These are phyloP conservation scores for Neelides sp. DNA, from an alignment of 1,140 invertebrate genomes.

Conservation along the genomic window DNA sequence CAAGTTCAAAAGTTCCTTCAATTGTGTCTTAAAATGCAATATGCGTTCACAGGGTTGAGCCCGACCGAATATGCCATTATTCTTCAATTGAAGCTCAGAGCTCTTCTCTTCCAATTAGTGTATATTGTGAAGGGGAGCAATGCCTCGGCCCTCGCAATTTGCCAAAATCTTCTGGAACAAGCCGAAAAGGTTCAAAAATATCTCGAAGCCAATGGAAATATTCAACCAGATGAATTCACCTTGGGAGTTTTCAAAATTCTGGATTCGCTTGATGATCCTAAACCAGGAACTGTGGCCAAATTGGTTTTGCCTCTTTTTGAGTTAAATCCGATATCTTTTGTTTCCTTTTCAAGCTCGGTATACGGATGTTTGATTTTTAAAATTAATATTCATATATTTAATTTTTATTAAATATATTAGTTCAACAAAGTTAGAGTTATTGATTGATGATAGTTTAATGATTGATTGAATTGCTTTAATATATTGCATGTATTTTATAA, in stretches of 20 bases:
- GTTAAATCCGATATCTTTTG: constrained; percentile 36
- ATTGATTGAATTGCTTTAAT: constrained; percentile 4
- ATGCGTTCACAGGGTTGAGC: constrained; percentile 66
- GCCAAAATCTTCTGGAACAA: constrained; percentile 50
- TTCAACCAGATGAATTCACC: constrained; percentile 60
- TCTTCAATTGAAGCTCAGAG: constrained; percentile 68
- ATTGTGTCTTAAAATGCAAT: constrained; percentile 47
- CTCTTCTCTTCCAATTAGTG: constrained; percentile 67
- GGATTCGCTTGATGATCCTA: constrained; percentile 61
- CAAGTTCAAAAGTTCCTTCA: constrained; percentile 29
- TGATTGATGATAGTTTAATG: too few relatives aligned
- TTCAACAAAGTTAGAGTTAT: background rate
- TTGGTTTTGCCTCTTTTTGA: constrained; percentile 64
- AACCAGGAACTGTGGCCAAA: constrained; percentile 65
- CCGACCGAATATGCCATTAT: constrained; percentile 60
- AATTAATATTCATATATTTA: too few relatives aligned
- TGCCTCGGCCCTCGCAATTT: constrained; percentile 46
- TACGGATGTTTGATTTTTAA: constrained; percentile 2
- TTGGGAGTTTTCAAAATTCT: constrained; percentile 62
- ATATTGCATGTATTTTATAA: too few relatives aligned
- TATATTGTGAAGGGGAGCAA: constrained; percentile 52
- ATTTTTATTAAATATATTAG: background rate
- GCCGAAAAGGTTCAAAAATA: constrained; percentile 46
- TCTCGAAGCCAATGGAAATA: constrained; percentile 22
- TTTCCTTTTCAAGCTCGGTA: constrained; percentile 29